Base-by-base conservation (phyloP, 2,113 vertebrate genomes). In the Anser cygnoides region DNA sequence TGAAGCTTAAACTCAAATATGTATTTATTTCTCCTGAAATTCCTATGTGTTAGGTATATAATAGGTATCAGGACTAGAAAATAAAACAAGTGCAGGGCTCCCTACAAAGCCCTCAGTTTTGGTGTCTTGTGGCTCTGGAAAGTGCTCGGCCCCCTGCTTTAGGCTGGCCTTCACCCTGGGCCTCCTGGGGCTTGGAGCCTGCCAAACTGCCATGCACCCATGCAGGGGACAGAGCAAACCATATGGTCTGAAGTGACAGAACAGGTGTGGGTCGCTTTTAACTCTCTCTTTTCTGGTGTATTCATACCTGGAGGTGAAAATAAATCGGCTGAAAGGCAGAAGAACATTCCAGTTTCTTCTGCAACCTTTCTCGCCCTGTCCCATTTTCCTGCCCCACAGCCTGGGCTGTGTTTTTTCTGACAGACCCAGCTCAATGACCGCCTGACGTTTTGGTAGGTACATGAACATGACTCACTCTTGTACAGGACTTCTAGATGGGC, bases 1-100 rank as follows among this genome's bases (percentile, higher is more conserved):
- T 73, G 77, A 90, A 86, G 66, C 54, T 80, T 84, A 63, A 59
- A 87, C 14, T 61, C 43, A 66, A 37, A 76, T 74, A 78, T 49
- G 66, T 82, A 70, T 77, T 84, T 93, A 18, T 89, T 88, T 70
- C 35, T 67, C 62, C 19, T 73, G 46, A 74, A 67, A 20, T 10
- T 67, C 43, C 22, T 33, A 9, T 91, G 61, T 55, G n/a, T 44
- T 90, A 54, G 23, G 33, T 39, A 11, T 39, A 12, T 59, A 90
- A 13, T 46, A 84, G 35, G 43, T 23, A 17, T 79, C 59, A 79
- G 35, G n/a, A 29, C 39, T 46, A 76, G 72, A 76, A 84, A 86
- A 72, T 90, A 85, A 72, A 90, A 7, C 11, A 62, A 86, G 62
- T 55, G 28, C 0, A 3, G 46, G 39, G 25, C 31, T 82, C 31